phyloP scores from a whole-genome alignment of 2,888 invertebrate species.

The Drosophila rubida region DNA sequence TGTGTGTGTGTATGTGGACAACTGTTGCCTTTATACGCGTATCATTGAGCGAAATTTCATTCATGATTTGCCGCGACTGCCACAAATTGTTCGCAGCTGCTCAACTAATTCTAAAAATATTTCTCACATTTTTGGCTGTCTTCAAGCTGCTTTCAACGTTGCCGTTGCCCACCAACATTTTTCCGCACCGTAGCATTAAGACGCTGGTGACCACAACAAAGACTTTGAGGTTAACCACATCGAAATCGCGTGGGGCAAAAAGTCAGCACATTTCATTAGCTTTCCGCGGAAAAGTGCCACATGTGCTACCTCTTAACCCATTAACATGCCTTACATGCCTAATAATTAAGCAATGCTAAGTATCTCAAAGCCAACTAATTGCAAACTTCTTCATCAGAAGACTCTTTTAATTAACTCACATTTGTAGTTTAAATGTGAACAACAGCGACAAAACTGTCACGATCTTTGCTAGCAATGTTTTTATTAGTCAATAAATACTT shows the following conservation, averaged over 20 bases:
- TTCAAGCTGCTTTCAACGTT: neutral
- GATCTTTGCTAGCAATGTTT: too few species aligned
- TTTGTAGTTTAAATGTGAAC: too few species aligned
- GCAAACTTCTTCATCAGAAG: neutral
- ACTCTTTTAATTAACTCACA: neutral
- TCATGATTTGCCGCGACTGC: conserved; percentile 28
- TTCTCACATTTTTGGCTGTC: conserved; percentile 7
- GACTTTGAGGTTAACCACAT: conserved; percentile 5
- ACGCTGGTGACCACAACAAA: conserved; percentile 29
- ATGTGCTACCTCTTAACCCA: neutral
- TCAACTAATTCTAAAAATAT: conserved; percentile 15
- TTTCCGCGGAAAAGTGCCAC: neutral
- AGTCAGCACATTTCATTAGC: neutral
- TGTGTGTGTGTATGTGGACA: conserved; percentile 21
- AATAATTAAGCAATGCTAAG: neutral
- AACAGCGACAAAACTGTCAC: too few species aligned
- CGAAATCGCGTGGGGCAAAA: neutral
- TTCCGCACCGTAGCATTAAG: conserved; percentile 2
- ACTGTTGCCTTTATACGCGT: conserved; percentile 50
- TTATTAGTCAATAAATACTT: too few species aligned
- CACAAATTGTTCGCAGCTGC: conserved; percentile 15
- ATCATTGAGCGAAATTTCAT: conserved; percentile 43
- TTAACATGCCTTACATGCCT: neutral
- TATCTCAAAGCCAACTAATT: neutral
- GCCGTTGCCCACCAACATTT: neutral